Percentiles rank a stretch among this genome's conserved stretches.
phyloP scores from a whole-genome alignment of 2,113 vertebrate genomes.

The Rana temporaria region DNA sequence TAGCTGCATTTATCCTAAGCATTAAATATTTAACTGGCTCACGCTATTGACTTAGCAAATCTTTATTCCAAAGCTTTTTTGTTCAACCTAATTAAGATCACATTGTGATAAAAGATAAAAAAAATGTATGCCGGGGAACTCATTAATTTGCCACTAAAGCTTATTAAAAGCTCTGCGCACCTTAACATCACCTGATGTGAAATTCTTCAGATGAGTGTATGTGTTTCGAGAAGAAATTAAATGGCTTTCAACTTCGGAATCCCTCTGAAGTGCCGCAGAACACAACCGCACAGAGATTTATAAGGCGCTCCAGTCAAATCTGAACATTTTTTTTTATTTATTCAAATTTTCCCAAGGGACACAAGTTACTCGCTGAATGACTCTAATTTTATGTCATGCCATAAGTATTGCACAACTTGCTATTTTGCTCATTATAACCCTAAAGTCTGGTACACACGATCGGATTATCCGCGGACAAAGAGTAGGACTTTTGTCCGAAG shows the following conservation, averaged over 20 bases:
- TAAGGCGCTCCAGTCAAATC: neutral
- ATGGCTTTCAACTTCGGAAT: neutral
- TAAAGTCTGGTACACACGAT: too few relatives aligned
- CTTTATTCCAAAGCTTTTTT: neutral
- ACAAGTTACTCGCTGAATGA: too few relatives aligned
- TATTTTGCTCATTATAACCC: too few relatives aligned
- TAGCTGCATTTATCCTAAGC: neutral
- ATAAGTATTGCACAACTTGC: too few relatives aligned
- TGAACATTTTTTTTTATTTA: too few relatives aligned
- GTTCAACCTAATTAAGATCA: slow-evolving; percentile 23
- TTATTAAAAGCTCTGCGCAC: slow-evolving; percentile 17
- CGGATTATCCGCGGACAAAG: too few relatives aligned
- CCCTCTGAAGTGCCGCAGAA: too few relatives aligned
- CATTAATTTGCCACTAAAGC: neutral
- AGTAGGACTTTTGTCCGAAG: too few relatives aligned
- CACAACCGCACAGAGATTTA: neutral
- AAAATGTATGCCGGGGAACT: slow-evolving; percentile 10
- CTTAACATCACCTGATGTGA: neutral
- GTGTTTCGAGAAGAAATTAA: neutral
- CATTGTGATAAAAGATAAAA: slow-evolving; percentile 13
- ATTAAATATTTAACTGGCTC: slow-evolving; percentile 13
- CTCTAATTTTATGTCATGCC: too few relatives aligned
- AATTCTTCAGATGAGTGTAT: neutral
- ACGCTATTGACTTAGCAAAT: neutral
- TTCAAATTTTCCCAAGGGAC: too few relatives aligned